Evolutionary conservation across 1,140 invertebrate genomes (phyloP).

Genomic region (Rhopalosiphum padi): DNA sequence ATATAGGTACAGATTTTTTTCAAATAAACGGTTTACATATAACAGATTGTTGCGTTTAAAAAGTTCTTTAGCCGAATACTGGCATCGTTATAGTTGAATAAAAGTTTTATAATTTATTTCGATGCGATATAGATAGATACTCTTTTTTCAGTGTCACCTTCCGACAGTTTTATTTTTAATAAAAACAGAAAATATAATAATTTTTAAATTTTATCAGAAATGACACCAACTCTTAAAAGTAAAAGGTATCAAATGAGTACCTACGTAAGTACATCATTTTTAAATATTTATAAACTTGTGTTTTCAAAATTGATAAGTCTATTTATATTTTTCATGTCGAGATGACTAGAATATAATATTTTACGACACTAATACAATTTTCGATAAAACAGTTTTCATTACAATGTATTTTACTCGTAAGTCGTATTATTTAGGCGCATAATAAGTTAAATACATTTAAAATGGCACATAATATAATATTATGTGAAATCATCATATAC

Average conservation of each 20-base stretch:
- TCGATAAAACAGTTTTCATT: too few relatives aligned
- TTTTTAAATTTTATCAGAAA: constrained; percentile 10
- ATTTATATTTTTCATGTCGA: too few relatives aligned
- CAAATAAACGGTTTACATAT: constrained; percentile 1
- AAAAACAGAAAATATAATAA: constrained; percentile 26
- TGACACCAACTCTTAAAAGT: not conserved
- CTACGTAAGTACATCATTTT: too few relatives aligned
- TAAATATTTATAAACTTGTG: too few relatives aligned
- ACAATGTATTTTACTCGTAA: too few relatives aligned
- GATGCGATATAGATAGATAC: not conserved
- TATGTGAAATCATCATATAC: too few relatives aligned
- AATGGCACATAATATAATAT: too few relatives aligned
- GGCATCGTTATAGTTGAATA: not conserved
- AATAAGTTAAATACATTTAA: too few relatives aligned
- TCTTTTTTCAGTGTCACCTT: not conserved
- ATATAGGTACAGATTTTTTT: not conserved
- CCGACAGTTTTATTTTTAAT: not conserved
- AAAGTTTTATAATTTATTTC: constrained; percentile 40
- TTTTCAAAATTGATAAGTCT: too few relatives aligned
- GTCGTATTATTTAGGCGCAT: too few relatives aligned
- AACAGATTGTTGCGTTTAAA: not conserved
- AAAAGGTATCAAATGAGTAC: not conserved
- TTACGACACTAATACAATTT: too few relatives aligned
- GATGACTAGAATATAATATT: too few relatives aligned
- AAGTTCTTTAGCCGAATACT: not conserved